Evolutionary conservation across 1,140 invertebrate species (phyloP).

Genomic region (Coptotermes formosanus): DNA sequence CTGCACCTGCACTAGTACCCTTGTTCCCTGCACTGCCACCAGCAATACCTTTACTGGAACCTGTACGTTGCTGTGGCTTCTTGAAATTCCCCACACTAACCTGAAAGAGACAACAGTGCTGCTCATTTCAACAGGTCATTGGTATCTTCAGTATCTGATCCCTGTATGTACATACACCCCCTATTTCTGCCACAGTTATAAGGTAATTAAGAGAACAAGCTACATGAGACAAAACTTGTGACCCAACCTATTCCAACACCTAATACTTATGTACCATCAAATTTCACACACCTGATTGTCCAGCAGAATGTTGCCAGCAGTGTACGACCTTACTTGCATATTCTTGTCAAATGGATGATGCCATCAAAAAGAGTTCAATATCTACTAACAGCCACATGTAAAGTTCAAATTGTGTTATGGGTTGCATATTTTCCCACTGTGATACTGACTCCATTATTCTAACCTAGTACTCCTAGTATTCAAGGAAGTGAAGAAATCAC

Average conservation of each 20-base stretch:
- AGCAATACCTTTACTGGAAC: conserved; percentile 42
- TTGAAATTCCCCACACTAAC: conserved; percentile 47
- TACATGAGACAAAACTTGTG: neutral
- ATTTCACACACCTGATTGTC: neutral
- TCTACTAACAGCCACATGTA: too few species aligned
- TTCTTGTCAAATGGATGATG: conserved; percentile 11
- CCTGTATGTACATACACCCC: too few species aligned
- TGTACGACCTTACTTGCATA: neutral
- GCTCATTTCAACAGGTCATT: neutral
- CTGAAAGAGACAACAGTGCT: conserved; percentile 30
- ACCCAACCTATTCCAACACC: neutral
- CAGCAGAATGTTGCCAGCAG: neutral
- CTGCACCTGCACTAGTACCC: conserved; percentile 43
- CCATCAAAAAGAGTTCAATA: neutral
- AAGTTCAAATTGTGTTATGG: too few species aligned
- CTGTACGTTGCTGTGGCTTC: conserved; percentile 50
- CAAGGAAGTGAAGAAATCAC: too few species aligned
- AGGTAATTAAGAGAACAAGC: neutral
- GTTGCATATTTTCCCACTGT: too few species aligned
- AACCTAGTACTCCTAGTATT: too few species aligned
- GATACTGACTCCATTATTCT: too few species aligned
- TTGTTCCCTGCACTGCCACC: conserved; percentile 43
- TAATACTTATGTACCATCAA: neutral
- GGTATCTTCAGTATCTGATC: neutral
- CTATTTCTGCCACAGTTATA: too few species aligned